Percentiles rank a stretch among this genome's conserved stretches.
Evolutionary conservation across 2,888 invertebrate species (phyloP).

Genomic region (Eilema depressum): DNA sequence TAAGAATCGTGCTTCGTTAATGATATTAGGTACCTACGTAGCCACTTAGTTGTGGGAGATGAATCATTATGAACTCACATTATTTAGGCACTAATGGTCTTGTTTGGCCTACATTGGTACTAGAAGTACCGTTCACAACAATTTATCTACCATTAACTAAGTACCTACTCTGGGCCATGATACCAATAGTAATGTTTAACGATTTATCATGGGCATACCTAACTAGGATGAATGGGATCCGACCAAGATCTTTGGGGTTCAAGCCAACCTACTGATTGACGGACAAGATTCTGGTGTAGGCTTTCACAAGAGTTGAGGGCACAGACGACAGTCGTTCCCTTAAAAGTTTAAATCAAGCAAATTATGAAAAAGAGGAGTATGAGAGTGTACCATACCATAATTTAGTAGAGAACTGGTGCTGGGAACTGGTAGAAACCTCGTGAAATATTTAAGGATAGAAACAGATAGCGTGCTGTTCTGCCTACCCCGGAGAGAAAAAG

Average conservation of each 20-base stretch:
- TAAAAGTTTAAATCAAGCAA: not conserved
- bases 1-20: constrained; percentile 2
- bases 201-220: not conserved
- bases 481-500: too few species aligned
- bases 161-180: not conserved
- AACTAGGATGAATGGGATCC: not conserved
- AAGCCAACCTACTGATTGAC: too few species aligned
- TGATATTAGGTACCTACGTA: not conserved
- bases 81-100: constrained; percentile 10
- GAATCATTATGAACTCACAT: constrained; percentile 8
- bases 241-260: too few species aligned
- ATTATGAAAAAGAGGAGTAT: not conserved
- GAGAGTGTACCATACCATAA: too few species aligned
- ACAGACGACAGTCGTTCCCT: not conserved
- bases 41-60: not conserved
- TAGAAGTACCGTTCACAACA: constrained; percentile 9
- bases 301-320: not conserved
- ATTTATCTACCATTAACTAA: not conserved
- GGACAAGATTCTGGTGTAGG: not conserved
- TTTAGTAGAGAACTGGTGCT: too few species aligned
- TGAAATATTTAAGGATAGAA: too few species aligned
- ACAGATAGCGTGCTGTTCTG: too few species aligned
- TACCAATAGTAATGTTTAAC: not conserved
- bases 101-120: constrained; percentile 9
- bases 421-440: too few species aligned